Percentiles rank a stretch among this genome's conserved stretches.
phyloP scores from a whole-genome alignment of 2,113 vertebrate genomes.

The Myotis lucifugus region DNA sequence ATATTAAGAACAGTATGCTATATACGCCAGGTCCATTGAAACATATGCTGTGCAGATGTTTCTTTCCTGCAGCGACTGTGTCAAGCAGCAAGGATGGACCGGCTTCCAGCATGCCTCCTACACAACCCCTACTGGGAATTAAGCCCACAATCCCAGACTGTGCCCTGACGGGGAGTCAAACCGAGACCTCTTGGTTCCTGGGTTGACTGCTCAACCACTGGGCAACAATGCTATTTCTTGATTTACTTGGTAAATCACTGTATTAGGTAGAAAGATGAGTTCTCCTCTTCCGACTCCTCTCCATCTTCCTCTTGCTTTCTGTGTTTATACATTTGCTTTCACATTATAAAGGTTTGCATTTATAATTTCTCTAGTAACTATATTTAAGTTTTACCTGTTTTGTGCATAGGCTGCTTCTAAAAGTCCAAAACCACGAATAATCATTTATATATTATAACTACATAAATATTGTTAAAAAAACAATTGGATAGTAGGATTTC shows the following conservation, averaged over 20 bases:
- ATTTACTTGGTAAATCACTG: not conserved
- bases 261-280: not conserved
- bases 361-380: not conserved
- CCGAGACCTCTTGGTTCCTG: too few species aligned
- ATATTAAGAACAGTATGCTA: too few species aligned
- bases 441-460: not conserved
- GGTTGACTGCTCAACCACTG: too few species aligned
- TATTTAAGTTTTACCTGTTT: slow-evolving; percentile 10
- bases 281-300: not conserved
- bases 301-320: not conserved
- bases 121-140: too few species aligned
- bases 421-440: not conserved
- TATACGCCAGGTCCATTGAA: too few species aligned
- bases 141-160: too few species aligned
- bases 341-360: not conserved
- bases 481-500: not conserved
- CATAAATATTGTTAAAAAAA: slow-evolving; percentile 12
- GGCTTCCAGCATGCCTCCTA: too few species aligned
- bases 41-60: too few species aligned
- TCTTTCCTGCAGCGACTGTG: too few species aligned
- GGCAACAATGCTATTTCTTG: slow-evolving; percentile 34
- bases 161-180: too few species aligned
- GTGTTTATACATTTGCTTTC: not conserved
- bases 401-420: slow-evolving; percentile 9
- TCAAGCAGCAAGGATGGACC: too few species aligned